Conservation (phyloP, 2,113 vertebrate species). For the Pithys albifrons region DNA sequence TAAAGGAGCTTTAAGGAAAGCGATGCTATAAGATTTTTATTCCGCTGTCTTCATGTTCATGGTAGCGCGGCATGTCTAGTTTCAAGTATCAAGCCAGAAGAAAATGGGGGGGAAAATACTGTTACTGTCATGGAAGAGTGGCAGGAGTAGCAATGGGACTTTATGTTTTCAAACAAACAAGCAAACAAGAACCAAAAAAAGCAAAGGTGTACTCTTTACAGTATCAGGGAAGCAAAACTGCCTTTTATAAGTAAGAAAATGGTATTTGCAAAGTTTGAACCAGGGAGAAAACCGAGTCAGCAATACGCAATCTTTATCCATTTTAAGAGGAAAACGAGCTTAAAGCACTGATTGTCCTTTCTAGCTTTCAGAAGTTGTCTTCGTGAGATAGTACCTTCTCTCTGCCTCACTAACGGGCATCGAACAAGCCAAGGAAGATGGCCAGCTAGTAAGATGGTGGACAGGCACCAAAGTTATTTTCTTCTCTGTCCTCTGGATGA, state of each 20-base stretch:
- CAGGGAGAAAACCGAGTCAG: conserved; percentile 79
- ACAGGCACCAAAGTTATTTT: conserved; percentile 84
- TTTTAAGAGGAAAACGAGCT: conserved; percentile 72
- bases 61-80: conserved; percentile 41
- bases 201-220: conserved; percentile 71
- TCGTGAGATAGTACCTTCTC: conserved; percentile 53
- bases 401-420: conserved; percentile 63
- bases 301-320: conserved; percentile 81
- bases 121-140: conserved; percentile 50
- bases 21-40: conserved; percentile 65
- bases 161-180: conserved; percentile 40
- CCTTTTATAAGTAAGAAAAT: conserved; percentile 85
- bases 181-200: conserved; percentile 8
- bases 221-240: conserved; percentile 94
- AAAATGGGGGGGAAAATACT: conserved; percentile 31
- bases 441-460: conserved; percentile 66
- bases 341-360: conserved; percentile 89
- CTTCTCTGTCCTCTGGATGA: conserved; percentile 79
- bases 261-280: conserved; percentile 75
- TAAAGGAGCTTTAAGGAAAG: conserved; percentile 73
- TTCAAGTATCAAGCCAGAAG: conserved; percentile 66
- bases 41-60: conserved; percentile 57
- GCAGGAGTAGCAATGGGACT: conserved; percentile 59
- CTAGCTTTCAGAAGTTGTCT: conserved; percentile 77
- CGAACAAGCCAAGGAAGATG: conserved; percentile 71